Evolutionary conservation across 2,888 invertebrate genomes (phyloP), one percentile per base, ranked within the genome.

Genomic region (Pyralis farinalis): DNA sequence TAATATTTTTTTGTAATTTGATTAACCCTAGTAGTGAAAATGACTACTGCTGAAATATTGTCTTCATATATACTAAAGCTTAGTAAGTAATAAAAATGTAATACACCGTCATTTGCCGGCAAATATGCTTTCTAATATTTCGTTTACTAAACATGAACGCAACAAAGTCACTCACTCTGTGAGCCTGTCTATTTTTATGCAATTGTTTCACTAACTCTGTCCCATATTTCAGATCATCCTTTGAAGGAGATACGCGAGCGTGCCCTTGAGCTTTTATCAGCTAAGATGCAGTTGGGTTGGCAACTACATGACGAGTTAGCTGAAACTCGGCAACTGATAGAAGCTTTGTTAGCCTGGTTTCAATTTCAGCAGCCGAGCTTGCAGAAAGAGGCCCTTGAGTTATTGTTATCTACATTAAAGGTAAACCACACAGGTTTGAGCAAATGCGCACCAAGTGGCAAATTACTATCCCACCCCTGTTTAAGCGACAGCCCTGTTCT

Each of bases 201-300:
- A n/a, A n/a, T n/a, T n/a, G n/a, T n/a, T n/a, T n/a, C 47, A 39
- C 41, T 43, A 25, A 9, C 7, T 16, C 9, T 38, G 7, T 12
- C 32, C 12, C 22, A 35, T 30, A 27, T 65, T 71, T 44, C 50
- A 92, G 92, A 79, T 48, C 92, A 92, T 60, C 81, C 83, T 7
- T 57, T 92, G 34, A 88, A 83, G 53, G 92, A 92, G 73, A 92
- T 92, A 51, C 84, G 92, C 25, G 79, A 90, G 46, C 80, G 92
- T 44, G 84, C 91, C 7, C 71, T 92, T 11, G 74, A 87, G 42
- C 74, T 89, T 49, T 71, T 92, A 37, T 65, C 90, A 49, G 91
- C 92, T 0, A 94, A 94, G 67, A 73, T 93, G n/a, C 90, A 91
- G 42, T 76, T 91, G 48, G 93, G 93, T 11, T 91, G 92, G 77